phyloP scores from a whole-genome alignment of 2,797 vertebrate species.

The Vireo griseus region DNA sequence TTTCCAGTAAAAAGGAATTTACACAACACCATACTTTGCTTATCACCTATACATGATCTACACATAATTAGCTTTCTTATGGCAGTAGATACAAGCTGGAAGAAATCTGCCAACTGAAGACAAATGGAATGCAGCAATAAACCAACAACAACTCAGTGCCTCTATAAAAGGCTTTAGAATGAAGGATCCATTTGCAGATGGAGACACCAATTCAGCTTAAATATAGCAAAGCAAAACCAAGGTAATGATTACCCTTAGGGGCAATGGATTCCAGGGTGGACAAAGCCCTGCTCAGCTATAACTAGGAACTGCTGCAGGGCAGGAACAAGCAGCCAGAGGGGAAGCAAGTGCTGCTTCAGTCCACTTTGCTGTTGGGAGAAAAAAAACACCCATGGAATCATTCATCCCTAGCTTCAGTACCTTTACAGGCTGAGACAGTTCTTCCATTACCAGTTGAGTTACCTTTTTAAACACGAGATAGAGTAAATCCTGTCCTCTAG shows the following conservation, averaged over 20 bases:
- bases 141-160: neutral
- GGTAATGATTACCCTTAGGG: neutral
- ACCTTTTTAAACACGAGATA: neutral
- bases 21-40: neutral
- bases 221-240: neutral
- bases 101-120: conserved; percentile 13
- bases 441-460: neutral
- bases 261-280: neutral
- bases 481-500: neutral
- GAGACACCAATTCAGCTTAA: neutral
- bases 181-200: neutral
- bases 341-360: neutral
- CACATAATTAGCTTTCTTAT: neutral
- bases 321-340: neutral
- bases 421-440: neutral
- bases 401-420: neutral
- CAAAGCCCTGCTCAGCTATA: neutral
- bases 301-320: neutral
- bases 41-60: neutral
- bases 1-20: conserved; percentile 26
- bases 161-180: conserved; percentile 18
- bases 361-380: neutral
- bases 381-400: neutral
- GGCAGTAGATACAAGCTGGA: neutral
- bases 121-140: neutral